These are phyloP conservation scores for Melanostoma scalare DNA, from an alignment of 2,888 invertebrate species.

Conservation along the genomic window DNA sequence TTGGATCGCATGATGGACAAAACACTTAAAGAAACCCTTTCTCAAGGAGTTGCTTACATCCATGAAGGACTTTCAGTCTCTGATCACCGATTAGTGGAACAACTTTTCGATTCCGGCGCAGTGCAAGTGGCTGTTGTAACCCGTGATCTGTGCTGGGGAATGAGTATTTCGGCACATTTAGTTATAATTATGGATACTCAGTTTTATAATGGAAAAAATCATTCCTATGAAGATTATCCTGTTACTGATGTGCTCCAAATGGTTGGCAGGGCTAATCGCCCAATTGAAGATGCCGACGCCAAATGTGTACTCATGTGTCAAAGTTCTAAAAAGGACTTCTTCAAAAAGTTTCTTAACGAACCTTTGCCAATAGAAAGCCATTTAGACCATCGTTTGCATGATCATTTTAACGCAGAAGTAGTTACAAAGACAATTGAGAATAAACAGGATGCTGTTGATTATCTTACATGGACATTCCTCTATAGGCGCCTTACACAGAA, in stretches of 20 bases:
- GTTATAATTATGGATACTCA: slow-evolving; percentile 99
- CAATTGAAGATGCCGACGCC: slow-evolving; percentile 94
- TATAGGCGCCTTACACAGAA: slow-evolving; percentile 98
- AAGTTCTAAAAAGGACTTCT: slow-evolving; percentile 98
- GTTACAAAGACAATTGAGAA: slow-evolving; percentile 99
- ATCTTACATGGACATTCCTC: slow-evolving; percentile 99
- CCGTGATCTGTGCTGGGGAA: slow-evolving; percentile 95
- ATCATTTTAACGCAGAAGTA: slow-evolving; percentile 99
- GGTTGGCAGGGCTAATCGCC: slow-evolving; percentile 97
- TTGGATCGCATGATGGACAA: slow-evolving; percentile 94
- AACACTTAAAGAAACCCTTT: slow-evolving; percentile 94
- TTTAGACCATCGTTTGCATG: slow-evolving; percentile 97
- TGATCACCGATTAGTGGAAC: slow-evolving; percentile 95
- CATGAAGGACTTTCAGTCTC: slow-evolving; percentile 95
- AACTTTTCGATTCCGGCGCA: slow-evolving; percentile 95
- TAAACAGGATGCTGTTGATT: slow-evolving; percentile 99
- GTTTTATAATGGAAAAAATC: slow-evolving; percentile 91
- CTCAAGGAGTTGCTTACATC: slow-evolving; percentile 97
- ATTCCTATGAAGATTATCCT: slow-evolving; percentile 98
- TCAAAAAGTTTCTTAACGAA: slow-evolving; percentile 98
- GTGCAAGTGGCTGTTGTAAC: slow-evolving; percentile 96
- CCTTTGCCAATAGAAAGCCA: slow-evolving; percentile 98
- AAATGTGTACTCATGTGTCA: slow-evolving; percentile 98
- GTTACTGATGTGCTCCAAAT: slow-evolving; percentile 98
- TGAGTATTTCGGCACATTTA: slow-evolving; percentile 95